Base-by-base conservation (phyloP, 30 jellyfish, hydroid and myxozoan genomes). In the Rhopilema esculentum region DNA sequence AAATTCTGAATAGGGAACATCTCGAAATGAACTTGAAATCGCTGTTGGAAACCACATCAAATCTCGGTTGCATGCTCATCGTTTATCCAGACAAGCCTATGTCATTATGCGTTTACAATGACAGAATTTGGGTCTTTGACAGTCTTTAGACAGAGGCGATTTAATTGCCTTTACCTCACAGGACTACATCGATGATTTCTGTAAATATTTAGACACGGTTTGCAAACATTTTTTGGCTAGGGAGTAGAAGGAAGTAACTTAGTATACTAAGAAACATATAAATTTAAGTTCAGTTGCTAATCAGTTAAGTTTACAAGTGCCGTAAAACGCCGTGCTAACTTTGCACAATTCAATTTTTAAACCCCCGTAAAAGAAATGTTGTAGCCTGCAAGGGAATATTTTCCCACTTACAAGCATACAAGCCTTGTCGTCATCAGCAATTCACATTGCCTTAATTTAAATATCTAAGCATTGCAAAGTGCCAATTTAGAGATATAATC, bases 211-310 rank as follows among this genome's bases (percentile, higher is more conserved):
- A 28, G 29, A 26, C 28, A 26, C 31, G 75, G 75, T 65, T 0
- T 65, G 75, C 31, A 20, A 65, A 65, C 28, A 7, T 21, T 65
- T 12, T 65, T 15, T 65, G 75, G 75, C 29, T 21, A 20, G 18
- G 75, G 75, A 65, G 75, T 65, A 21, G 31, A 65, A 21, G 75
- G 75, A 65, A 65, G 75, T 65, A 65, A 65, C 75, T 28, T 8
- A 21, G 31, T 65, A 21, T 8, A 65, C 31, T 65, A 15, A 65
- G 75, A 65, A 40, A 6, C 57, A 40, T 40, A 40, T 40, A 40
- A 40, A 40, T 40, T 40, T 40, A 40, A 40, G 57, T 40, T 40
- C 57, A 40, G 57, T 40, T 40, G 57, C 57, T 40, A 40, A 40
- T 40, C 57, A 40, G 57, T 40, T 40, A 12, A 40, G 57, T 40